These are phyloP conservation scores for Psylliodes chrysocephalus DNA, from an alignment of 2,888 invertebrate genomes.

Conservation along the genomic window DNA sequence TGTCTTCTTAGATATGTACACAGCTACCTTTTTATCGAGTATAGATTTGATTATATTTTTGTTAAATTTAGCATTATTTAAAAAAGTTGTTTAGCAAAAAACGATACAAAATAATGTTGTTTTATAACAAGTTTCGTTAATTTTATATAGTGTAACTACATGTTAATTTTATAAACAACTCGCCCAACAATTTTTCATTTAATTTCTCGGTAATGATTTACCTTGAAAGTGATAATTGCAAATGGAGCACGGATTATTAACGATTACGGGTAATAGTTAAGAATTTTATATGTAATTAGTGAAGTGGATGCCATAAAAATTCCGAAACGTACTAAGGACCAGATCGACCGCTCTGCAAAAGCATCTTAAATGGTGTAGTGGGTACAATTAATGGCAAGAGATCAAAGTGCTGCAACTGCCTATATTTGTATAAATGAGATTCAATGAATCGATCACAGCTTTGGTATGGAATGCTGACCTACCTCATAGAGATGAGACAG, in stretches of 20 bases:
- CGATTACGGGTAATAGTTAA: conserved; percentile 20
- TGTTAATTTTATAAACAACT: not conserved
- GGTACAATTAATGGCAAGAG: conserved; percentile 48
- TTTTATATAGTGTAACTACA: too few relatives aligned
- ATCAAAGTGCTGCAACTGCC: conserved; percentile 54
- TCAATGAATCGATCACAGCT: conserved; percentile 60
- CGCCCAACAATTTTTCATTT: not conserved
- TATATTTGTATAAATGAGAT: conserved; percentile 59
- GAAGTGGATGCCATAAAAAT: conserved; percentile 40
- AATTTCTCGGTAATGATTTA: conserved; percentile 25
- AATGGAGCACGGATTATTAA: conserved; percentile 23
- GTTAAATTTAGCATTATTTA: too few relatives aligned
- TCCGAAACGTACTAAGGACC: conserved; percentile 37
- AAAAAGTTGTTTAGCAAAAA: too few relatives aligned
- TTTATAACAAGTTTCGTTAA: too few relatives aligned
- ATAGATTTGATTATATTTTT: too few relatives aligned
- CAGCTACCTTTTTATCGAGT: too few relatives aligned
- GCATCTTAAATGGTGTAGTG: conserved; percentile 43
- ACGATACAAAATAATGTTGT: too few relatives aligned
- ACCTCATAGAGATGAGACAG: conserved; percentile 50
- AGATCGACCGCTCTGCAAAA: conserved; percentile 36
- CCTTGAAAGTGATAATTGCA: conserved; percentile 33
- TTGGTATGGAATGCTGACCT: conserved; percentile 61
- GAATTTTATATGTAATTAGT: conserved; percentile 33
- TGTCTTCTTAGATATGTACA: too few relatives aligned